Conservation (phyloP, 2,113 vertebrate genomes). For the Antechinus stuartii region DNA sequence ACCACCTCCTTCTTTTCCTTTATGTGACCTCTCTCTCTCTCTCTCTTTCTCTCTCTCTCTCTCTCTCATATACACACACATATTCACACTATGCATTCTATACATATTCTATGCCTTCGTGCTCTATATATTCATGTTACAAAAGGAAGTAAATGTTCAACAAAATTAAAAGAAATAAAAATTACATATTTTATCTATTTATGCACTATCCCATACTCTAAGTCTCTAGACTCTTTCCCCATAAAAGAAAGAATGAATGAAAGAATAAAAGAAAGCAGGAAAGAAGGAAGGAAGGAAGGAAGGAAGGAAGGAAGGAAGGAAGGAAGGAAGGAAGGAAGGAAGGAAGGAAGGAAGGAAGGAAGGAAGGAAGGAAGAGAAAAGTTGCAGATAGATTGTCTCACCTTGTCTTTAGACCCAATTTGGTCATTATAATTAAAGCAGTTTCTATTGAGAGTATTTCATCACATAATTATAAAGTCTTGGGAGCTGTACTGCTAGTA, state of each 20-base stretch:
- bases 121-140: neutral
- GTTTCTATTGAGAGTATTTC: neutral
- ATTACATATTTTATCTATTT: neutral
- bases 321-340: no score
- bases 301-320: no score
- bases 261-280: no score
- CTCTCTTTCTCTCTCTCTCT: no score
- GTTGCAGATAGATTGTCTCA: neutral
- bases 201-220: neutral
- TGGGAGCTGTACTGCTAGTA: neutral
- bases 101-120: neutral
- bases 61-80: no score
- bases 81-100: no score
- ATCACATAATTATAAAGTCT: neutral
- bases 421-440: neutral
- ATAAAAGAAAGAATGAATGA: no score
- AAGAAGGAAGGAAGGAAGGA: no score
- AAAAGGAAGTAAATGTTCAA: neutral
- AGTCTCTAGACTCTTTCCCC: neutral
- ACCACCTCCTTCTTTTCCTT: neutral
- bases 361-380: no score
- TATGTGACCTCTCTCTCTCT: neutral
- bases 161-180: neutral
- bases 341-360: no score
- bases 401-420: neutral